A percentile compares a stretch with the other conserved stretches of the same genome.
These are phyloP conservation scores for Tenebrio molitor DNA, from an alignment of 1,140 invertebrate species.

Conservation along the genomic window DNA sequence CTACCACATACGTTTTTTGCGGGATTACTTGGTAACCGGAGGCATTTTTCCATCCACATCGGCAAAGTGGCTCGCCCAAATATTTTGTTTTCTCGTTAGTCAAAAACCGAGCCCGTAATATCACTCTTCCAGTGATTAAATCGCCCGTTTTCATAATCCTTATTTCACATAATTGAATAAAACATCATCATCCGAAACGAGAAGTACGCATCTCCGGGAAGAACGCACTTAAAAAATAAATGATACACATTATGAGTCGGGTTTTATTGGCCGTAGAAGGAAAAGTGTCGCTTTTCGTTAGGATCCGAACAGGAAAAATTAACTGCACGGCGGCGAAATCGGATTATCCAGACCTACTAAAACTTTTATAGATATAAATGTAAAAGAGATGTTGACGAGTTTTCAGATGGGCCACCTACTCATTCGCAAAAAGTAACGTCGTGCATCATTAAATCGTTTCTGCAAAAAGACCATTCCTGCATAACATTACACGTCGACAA, in stretches of 20 bases:
- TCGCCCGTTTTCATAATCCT: not conserved
- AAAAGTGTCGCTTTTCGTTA: conserved; percentile 30
- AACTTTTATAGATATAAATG: conserved; percentile 29
- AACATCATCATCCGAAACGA: conserved; percentile 7
- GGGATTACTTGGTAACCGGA: no score
- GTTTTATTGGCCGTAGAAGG: conserved; percentile 23
- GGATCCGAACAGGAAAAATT: conserved; percentile 14
- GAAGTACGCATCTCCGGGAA: not conserved
- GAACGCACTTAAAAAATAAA: conserved; percentile 21
- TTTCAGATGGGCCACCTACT: conserved; percentile 3
- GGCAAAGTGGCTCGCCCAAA: no score
- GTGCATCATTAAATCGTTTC: not conserved
- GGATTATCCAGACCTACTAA: conserved; percentile 10
- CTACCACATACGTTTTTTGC: no score
- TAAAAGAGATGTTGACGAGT: conserved; percentile 26
- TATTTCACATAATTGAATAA: conserved; percentile 15
- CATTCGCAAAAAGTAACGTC: conserved; percentile 4
- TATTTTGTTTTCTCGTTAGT: no score
- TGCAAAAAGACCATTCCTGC: not conserved
- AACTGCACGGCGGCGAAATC: conserved; percentile 11
- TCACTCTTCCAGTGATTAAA: no score
- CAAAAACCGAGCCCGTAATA: no score
- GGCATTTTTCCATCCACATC: no score
- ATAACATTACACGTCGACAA: conserved; percentile 1
- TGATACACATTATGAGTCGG: conserved; percentile 6